phyloP scores from a whole-genome alignment of 2,888 invertebrate genomes.

The Trachelus troglodyta region DNA sequence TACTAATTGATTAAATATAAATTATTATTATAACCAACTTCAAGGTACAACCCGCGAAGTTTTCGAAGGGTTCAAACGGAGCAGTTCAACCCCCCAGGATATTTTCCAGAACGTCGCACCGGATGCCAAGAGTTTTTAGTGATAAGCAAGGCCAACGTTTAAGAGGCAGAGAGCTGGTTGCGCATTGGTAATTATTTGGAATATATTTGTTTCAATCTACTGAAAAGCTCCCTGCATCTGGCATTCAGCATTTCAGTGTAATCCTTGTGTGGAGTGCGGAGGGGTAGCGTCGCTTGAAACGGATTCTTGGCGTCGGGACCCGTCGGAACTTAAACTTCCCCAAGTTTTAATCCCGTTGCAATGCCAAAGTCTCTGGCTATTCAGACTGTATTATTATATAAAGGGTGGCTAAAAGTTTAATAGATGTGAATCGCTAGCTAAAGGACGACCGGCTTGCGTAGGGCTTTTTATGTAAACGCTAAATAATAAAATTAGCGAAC shows the following conservation, averaged over 20 bases:
- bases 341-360: conserved; percentile 29
- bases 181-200: conserved; percentile 31
- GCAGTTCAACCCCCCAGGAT: background rate
- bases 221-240: conserved; percentile 16
- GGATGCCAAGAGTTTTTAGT: background rate
- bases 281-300: background rate
- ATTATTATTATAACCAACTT: background rate
- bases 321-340: conserved; percentile 12
- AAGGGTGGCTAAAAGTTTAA: background rate
- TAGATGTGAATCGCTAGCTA: background rate
- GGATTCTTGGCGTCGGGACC: conserved; percentile 5
- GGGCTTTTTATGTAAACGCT: conserved; percentile 45
- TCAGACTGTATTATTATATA: background rate
- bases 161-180: background rate
- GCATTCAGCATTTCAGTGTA: conserved; percentile 33
- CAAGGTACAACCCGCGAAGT: background rate
- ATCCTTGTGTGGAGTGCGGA: conserved; percentile 15
- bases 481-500: conserved; percentile 59
- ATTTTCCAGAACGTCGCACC: background rate
- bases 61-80: background rate
- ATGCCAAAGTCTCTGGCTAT: background rate
- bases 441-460: background rate
- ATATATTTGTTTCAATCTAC: conserved; percentile 30
- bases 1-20: too few relatives aligned
- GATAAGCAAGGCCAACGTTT: background rate